Evolutionary conservation across 2,113 vertebrate genomes (phyloP), one percentile per base, ranked within the genome.

Genomic region (Centropristis striata): DNA sequence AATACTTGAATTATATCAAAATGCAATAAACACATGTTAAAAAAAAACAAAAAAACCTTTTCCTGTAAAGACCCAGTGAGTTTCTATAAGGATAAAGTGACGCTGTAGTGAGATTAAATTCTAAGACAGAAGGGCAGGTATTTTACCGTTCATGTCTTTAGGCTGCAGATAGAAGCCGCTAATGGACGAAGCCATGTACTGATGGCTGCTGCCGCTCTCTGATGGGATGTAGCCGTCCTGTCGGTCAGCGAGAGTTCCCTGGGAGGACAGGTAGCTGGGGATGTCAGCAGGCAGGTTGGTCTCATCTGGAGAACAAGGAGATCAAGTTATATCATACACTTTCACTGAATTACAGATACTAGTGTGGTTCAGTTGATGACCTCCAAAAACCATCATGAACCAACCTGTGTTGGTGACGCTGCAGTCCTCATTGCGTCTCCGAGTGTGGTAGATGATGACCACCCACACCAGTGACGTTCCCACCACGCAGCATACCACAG

Each of bases 401-500:
- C 72, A 79, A 99, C 98, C 98, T 92, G 98, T 99, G 93, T 99
- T 99, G 88, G 98, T 98, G 63, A 99, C 95, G 80, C 98, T 99
- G 91, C 98, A 99, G 87, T 98, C 98, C 75, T 99, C 98, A 1
- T 94, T 97, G 65, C 96, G 96, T 51, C 96, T 94, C 61, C 98
- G 95, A 0, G 98, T 99, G 94, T 99, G 98, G 93, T 99, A 99
- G 72, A 99, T 99, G 91, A 99, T 99, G 91, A 98, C 96, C 90
- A 99, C 98, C 98, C 98, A 99, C 71, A 99, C 97, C 13, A 99
- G 94, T 0, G 98, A 99, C 4, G 98, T 99, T 81, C 98, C 98
- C 84, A 99, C 98, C 88, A 99, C 98, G 32, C 98, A 99, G 94
- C 98, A 99, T 57, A 99, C 98, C 92, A 99, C 98, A 0, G 96